These are phyloP conservation scores for Emydocephalus ijimae DNA, from an alignment of 2,113 vertebrate species.

Conservation along the genomic window DNA sequence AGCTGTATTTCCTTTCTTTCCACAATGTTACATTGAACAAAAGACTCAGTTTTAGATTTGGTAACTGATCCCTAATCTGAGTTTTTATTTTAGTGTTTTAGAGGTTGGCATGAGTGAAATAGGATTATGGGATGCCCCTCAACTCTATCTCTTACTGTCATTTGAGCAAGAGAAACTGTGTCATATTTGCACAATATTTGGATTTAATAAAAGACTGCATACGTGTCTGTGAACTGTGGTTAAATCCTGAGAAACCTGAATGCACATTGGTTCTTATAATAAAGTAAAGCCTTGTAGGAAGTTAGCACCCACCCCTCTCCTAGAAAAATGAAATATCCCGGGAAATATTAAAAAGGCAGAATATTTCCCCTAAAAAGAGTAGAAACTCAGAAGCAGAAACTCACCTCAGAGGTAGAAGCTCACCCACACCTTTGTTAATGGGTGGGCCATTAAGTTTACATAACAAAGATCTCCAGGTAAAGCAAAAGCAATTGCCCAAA, in stretches of 20 bases:
- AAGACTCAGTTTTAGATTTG: background rate
- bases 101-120: background rate
- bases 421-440: no score
- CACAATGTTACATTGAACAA: background rate
- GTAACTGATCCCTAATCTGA: background rate
- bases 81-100: background rate
- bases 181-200: background rate
- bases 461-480: no score
- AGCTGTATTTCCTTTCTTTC: background rate
- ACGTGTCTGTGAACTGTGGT: background rate
- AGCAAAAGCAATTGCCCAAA: no score
- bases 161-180: background rate
- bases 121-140: background rate
- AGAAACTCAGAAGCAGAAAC: no score
- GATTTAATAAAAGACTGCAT: background rate
- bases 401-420: no score
- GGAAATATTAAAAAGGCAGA: no score
- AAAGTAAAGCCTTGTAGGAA: background rate
- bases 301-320: no score
- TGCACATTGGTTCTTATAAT: background rate
- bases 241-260: background rate
- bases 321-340: no score
- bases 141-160: background rate
- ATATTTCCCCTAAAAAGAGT: no score
- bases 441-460: no score